phyloP scores from a whole-genome alignment of 1,140 invertebrate species.

The Drosophila mojavensis region DNA sequence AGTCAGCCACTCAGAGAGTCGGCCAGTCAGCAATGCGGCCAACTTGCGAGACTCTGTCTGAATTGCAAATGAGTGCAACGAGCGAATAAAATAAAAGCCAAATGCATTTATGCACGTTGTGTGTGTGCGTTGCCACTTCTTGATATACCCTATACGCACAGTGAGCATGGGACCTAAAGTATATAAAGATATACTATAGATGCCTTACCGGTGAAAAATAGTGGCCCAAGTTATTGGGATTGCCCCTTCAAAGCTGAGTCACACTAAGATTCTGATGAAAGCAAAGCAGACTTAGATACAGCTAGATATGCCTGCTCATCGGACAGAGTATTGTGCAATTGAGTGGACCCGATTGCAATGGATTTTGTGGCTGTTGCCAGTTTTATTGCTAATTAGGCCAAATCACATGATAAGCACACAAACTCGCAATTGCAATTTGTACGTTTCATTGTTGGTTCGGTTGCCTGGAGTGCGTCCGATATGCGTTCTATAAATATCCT shows the following conservation, averaged over 20 bases:
- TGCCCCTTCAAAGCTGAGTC: too few relatives aligned
- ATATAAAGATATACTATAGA: neutral
- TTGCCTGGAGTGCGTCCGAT: neutral
- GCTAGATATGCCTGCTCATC: neutral
- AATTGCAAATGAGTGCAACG: constrained; percentile 70
- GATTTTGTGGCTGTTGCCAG: neutral
- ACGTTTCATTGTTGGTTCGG: constrained; percentile 30
- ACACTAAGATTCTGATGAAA: too few relatives aligned
- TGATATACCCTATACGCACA: neutral
- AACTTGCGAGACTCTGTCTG: constrained; percentile 66
- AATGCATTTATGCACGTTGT: constrained; percentile 39
- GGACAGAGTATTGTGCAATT: neutral
- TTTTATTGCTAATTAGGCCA: constrained; percentile 68
- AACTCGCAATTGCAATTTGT: constrained; percentile 19
- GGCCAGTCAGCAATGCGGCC: constrained; percentile 55
- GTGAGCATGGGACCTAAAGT: neutral
- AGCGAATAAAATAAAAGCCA: constrained; percentile 49
- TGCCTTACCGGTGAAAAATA: too few relatives aligned
- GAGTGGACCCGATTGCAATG: neutral
- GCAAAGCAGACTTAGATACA: too few relatives aligned
- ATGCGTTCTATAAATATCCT: constrained; percentile 69
- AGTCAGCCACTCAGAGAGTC: constrained; percentile 17
- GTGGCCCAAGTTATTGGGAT: too few relatives aligned
- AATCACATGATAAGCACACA: constrained; percentile 37
- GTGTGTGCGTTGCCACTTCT: constrained; percentile 5